phyloP scores from a whole-genome alignment of 1,140 invertebrate species.

The Drosophila murphyi region DNA sequence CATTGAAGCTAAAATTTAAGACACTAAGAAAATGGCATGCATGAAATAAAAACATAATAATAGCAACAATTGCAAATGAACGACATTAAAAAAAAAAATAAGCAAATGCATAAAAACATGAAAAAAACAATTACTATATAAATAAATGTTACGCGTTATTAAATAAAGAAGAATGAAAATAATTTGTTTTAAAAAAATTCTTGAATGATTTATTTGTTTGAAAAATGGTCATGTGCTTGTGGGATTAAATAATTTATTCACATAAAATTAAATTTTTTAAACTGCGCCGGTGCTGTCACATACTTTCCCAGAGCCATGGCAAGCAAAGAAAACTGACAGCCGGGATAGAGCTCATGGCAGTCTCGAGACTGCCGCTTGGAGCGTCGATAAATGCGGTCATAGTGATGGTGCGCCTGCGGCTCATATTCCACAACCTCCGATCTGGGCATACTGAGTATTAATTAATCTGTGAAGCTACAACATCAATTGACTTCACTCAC shows the following conservation, averaged over 20 bases:
- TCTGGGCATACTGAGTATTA: constrained; percentile 55
- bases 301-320: constrained; percentile 90
- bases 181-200: constrained; percentile 84
- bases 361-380: constrained; percentile 70
- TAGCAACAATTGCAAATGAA: constrained; percentile 39
- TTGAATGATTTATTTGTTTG: not conserved
- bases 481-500: constrained; percentile 42
- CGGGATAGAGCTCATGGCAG: constrained; percentile 87
- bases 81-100: constrained; percentile 42
- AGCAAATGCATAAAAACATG: constrained; percentile 57
- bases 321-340: constrained; percentile 89
- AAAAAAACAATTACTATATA: constrained; percentile 84
- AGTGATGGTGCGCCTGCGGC: constrained; percentile 62
- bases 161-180: constrained; percentile 84
- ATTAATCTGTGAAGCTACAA: constrained; percentile 3
- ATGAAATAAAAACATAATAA: constrained; percentile 35
- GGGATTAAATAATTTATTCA: not conserved
- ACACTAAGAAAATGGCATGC: constrained; percentile 23
- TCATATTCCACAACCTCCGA: constrained; percentile 51
- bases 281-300: constrained; percentile 76
- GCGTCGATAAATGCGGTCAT: constrained; percentile 68
- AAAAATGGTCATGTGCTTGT: not conserved
- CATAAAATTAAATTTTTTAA: constrained; percentile 55
- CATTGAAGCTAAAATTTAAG: constrained; percentile 35
- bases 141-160: constrained; percentile 85